Conservation (phyloP, 1,140 invertebrate species). For the Ostrea edulis region DNA sequence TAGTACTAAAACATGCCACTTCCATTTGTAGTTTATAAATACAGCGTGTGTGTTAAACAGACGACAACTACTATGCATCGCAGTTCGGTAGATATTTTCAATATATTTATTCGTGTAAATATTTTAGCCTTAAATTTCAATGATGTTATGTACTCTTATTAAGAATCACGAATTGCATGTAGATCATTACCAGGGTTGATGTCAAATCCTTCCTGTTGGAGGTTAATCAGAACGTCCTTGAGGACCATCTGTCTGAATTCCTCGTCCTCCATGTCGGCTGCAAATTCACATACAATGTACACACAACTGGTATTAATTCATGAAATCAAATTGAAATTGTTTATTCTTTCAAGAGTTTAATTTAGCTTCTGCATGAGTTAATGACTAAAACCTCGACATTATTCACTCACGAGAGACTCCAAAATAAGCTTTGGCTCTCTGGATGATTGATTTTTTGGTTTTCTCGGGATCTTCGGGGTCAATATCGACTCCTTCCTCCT, state of each 20-base stretch:
- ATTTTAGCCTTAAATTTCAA: too few relatives aligned
- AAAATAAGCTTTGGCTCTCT: constrained; percentile 27
- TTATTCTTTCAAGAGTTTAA: too few relatives aligned
- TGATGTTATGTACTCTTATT: too few relatives aligned
- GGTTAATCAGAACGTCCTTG: constrained; percentile 33
- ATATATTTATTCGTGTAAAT: too few relatives aligned
- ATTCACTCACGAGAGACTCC: background rate
- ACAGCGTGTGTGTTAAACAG: too few relatives aligned
- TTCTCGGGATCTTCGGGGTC: constrained; percentile 20
- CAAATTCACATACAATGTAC: background rate
- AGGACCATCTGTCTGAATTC: constrained; percentile 24
- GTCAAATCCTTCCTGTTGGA: constrained; percentile 21
- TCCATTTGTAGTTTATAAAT: background rate
- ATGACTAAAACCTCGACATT: background rate
- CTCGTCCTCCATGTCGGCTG: constrained; percentile 30
- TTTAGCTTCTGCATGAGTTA: too few relatives aligned
- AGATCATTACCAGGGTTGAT: background rate
- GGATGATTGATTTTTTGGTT: constrained; percentile 20
- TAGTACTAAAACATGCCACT: background rate
- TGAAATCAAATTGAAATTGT: too few relatives aligned
- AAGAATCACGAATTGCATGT: too few relatives aligned
- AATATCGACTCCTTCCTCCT: constrained; percentile 34
- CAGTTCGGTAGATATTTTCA: too few relatives aligned
- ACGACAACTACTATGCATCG: too few relatives aligned
- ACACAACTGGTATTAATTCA: too few relatives aligned